Evolutionary conservation across 64 coral and sea anemone species (phyloP).

Genomic region (Dendrophyllia cribrosa): DNA sequence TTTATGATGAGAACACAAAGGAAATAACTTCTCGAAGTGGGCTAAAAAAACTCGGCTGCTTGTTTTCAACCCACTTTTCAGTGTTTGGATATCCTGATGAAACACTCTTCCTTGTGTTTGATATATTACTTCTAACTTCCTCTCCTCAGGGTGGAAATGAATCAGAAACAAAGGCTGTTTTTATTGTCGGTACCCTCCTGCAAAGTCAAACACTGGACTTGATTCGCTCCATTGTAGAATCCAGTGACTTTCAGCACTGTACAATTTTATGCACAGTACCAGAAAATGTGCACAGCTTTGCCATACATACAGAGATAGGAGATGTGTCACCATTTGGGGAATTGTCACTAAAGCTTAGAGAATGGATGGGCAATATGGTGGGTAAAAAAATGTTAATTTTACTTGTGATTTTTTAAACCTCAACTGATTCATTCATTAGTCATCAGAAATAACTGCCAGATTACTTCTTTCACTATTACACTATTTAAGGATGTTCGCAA

Average conservation of each 20-base stretch:
- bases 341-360: conserved; percentile 76
- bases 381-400: not conserved
- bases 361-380: conserved; percentile 95
- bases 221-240: conserved; percentile 69
- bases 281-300: conserved; percentile 75
- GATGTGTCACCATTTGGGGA: conserved; percentile 87
- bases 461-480: too few species aligned
- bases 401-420: too few species aligned
- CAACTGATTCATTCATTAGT: too few species aligned
- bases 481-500: too few species aligned
- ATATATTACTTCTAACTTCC: not conserved
- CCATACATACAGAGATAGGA: conserved; percentile 30
- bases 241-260: conserved; percentile 92
- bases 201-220: conserved; percentile 70
- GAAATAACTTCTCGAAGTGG: too few species aligned
- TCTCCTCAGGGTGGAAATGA: conserved; percentile 80
- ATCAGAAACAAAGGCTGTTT: conserved; percentile 94
- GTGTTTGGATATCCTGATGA: too few species aligned
- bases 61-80: too few species aligned
- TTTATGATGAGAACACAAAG: too few species aligned
- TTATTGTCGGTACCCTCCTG: conserved; percentile 77
- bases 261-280: conserved; percentile 79
- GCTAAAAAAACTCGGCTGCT: too few species aligned
- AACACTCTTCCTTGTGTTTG: not conserved
- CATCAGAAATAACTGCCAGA: too few species aligned